These are phyloP conservation scores for Eilema sororculum DNA, from an alignment of 2,888 invertebrate species.

Conservation along the genomic window DNA sequence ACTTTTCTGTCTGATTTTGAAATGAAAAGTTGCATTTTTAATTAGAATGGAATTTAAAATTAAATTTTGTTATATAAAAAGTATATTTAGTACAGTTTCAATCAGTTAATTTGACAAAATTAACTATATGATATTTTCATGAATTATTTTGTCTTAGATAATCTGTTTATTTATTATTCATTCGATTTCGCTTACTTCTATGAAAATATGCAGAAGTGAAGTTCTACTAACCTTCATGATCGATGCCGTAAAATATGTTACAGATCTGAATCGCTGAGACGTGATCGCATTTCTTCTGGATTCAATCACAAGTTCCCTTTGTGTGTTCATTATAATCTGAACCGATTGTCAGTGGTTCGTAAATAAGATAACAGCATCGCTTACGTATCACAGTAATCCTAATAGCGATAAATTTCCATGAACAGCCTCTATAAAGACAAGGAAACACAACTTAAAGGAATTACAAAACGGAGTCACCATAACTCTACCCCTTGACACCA, in stretches of 20 bases:
- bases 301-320: neutral
- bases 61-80: neutral
- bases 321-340: neutral
- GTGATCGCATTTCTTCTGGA: neutral
- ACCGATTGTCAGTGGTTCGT: neutral
- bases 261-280: neutral
- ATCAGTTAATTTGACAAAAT: no score
- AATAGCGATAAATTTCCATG: neutral
- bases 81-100: no score
- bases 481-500: slow-evolving; percentile 65
- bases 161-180: no score
- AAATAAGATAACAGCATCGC: neutral
- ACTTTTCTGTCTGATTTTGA: slow-evolving; percentile 23
- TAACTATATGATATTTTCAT: neutral
- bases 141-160: no score
- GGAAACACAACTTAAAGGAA: slow-evolving; percentile 56
- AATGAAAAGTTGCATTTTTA: slow-evolving; percentile 22
- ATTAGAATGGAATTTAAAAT: neutral
- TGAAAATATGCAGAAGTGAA: no score
- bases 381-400: neutral
- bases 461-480: slow-evolving; percentile 70
- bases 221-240: neutral
- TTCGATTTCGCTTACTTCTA: no score
- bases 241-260: neutral
- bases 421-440: slow-evolving; percentile 47